Conservation (phyloP, 1,140 invertebrate genomes). For the Dendrolimus punctatus region DNA sequence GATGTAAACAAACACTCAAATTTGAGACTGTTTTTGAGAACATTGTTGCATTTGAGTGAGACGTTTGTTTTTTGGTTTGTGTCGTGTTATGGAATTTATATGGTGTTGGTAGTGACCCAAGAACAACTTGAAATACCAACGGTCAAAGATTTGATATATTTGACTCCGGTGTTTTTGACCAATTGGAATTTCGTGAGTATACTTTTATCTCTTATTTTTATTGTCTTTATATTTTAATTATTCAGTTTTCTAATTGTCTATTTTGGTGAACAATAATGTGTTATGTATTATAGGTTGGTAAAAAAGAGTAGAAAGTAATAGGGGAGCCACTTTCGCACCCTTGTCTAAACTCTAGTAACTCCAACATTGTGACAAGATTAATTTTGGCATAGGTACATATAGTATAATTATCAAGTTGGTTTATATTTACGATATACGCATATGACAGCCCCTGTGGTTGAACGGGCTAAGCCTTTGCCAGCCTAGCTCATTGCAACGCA, state of each 20-base stretch:
- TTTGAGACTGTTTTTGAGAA: conserved; percentile 1
- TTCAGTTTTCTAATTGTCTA: not conserved
- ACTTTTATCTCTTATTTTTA: not conserved
- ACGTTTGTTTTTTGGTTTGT: conserved; percentile 8
- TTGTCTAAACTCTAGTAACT: too few relatives aligned
- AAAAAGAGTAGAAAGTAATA: too few relatives aligned
- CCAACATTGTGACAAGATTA: too few relatives aligned
- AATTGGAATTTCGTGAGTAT: conserved; percentile 51
- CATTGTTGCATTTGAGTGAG: conserved; percentile 5
- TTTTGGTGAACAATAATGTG: too few relatives aligned
- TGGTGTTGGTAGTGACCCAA: conserved; percentile 13
- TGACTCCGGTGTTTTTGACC: conserved; percentile 26
- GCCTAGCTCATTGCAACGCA: too few relatives aligned
- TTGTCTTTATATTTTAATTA: not conserved
- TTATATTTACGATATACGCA: too few relatives aligned
- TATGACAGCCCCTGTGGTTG: too few relatives aligned
- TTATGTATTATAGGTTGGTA: too few relatives aligned
- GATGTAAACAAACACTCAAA: not conserved
- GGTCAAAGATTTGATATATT: conserved; percentile 17
- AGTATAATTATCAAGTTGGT: too few relatives aligned
- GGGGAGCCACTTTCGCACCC: too few relatives aligned
- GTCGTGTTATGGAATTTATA: conserved; percentile 1
- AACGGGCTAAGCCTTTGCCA: too few relatives aligned
- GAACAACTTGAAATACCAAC: conserved; percentile 9
- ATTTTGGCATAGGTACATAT: too few relatives aligned